Base-by-base conservation (phyloP, 2,797 vertebrate species). In the Fundulus diaphanus region DNA sequence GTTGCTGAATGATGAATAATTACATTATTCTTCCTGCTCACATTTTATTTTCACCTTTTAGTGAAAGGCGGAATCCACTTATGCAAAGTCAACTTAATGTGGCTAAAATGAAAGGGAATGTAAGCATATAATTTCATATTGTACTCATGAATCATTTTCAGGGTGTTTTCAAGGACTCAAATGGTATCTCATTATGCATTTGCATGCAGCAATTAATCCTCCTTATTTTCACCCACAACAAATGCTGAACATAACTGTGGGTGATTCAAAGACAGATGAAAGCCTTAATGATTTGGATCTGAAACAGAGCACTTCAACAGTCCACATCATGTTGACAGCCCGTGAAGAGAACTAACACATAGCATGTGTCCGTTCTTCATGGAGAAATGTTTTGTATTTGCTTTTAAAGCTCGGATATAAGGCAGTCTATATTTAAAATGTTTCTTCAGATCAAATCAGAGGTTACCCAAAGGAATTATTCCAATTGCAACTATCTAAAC, bases 1-100 rank as follows among this genome's bases (percentile, higher is more conserved):
- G 82, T 85, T 91, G 90, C 83, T 89, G 84, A 92, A 89, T 88
- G 89, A 91, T 86, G 79, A 92, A 89, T 75, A 80, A 89, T 89
- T 89, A 83, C 80, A 85, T 90, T 91, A 78, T 87, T 80, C 70
- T 68, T 68, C 37, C 13, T 37, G 15, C 78, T 77, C 76, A 70
- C 12, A 13, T 84, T 87, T 87, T 87, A 67, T 84, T 89, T 86
- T 80, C 79, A 91, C 80, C 84, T 78, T 84, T 85, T 71, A 74
- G 66, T 87, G 78, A 85, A 89, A 86, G 86, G 29, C 31, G 52
- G 69, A 89, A 89, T 85, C 83, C 67, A 75, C 87, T 85, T 84
- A 83, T 80, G 81, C 79, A 85, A 89, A 93, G 84, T 87, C 81
- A 85, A 80, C 84, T 87, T 80, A 80, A 86, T 79, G 68, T 54